Evolutionary conservation across 2,888 invertebrate species (phyloP).

Genomic region (Philhelius pedissequus): DNA sequence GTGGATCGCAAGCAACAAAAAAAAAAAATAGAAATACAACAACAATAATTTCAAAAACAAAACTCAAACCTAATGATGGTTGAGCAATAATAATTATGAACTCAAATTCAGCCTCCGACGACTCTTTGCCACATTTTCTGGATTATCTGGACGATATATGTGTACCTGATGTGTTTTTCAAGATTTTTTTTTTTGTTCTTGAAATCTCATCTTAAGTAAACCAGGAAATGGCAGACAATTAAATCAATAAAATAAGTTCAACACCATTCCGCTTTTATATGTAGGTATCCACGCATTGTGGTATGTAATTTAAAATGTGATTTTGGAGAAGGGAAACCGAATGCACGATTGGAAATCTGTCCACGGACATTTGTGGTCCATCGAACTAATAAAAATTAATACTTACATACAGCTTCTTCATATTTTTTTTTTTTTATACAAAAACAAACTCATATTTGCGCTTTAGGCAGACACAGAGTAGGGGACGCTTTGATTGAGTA

Average conservation of each 20-base stretch:
- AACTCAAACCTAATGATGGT: constrained; percentile 28
- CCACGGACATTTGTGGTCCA: constrained; percentile 58
- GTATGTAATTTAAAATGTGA: constrained; percentile 68
- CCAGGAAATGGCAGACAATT: constrained; percentile 79
- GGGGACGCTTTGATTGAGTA: constrained; percentile 54
- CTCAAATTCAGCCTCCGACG: constrained; percentile 46
- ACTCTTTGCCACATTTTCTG: constrained; percentile 47
- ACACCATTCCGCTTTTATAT: constrained; percentile 54
- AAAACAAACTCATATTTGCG: constrained; percentile 39
- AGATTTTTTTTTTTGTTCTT: not conserved
- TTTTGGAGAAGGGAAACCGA: constrained; percentile 41
- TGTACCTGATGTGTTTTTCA: constrained; percentile 39
- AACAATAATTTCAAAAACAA: not conserved
- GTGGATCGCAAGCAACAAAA: constrained; percentile 24
- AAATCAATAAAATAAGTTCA: constrained; percentile 74
- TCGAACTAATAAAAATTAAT: constrained; percentile 20
- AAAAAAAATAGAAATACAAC: no score
- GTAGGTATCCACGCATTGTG: constrained; percentile 26
- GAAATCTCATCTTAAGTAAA: constrained; percentile 64
- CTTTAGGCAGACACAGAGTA: constrained; percentile 29
- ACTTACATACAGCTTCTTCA: constrained; percentile 50
- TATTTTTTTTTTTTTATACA: no score
- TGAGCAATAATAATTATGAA: constrained; percentile 45
- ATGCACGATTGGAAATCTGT: constrained; percentile 42
- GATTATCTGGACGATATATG: constrained; percentile 21